Base-by-base conservation (phyloP, 1,140 invertebrate genomes). In the Aphelenchoides avenae region DNA sequence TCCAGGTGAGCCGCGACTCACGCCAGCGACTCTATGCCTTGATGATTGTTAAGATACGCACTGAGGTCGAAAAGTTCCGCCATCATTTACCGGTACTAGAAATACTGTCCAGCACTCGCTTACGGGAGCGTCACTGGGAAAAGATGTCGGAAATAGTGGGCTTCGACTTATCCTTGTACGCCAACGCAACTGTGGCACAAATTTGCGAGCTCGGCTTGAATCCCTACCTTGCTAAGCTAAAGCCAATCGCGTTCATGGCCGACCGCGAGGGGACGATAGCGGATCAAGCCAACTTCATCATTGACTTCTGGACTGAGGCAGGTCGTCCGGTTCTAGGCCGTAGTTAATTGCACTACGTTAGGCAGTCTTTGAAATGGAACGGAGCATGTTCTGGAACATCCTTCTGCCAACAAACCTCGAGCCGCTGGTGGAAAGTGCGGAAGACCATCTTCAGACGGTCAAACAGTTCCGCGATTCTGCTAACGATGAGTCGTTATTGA, bases 121-220 rank as follows among this genome's bases (percentile, higher is more conserved):
- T 63, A 15, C 26, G 37, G 22, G 64, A 67, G 20, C 31, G 64
- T 29, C 61, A 63, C 30, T 67, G 63, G 63, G 15, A 64, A 30
- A 64, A 59, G 43, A 63, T 63, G 52, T 68, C 54, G 2, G 64
- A 63, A 11, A 63, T 63, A 36, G 64, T 59, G 13, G 64, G 64
- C 0, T 37, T 63, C 20, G 46, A 63, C 26, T 27, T 63, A 7
- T 31, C 37, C 2, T 34, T 33, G 13, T 67, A 64, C 36, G 63
- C 37, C 3, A 68, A 63, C 51, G 61, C 61, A 37, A 66, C 62
- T 13, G 47, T 66, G 40, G 51, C 40, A 22, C 30, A 63, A 43
- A 44, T 63, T 22, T 15, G 18, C 36, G 52, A 63, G 24, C 62
- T 63, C 9, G 40, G 60, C 24, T 40, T 63, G 13, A 67, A 63